phyloP scores from a whole-genome alignment of 2,797 vertebrate species.

The Allobates femoralis region DNA sequence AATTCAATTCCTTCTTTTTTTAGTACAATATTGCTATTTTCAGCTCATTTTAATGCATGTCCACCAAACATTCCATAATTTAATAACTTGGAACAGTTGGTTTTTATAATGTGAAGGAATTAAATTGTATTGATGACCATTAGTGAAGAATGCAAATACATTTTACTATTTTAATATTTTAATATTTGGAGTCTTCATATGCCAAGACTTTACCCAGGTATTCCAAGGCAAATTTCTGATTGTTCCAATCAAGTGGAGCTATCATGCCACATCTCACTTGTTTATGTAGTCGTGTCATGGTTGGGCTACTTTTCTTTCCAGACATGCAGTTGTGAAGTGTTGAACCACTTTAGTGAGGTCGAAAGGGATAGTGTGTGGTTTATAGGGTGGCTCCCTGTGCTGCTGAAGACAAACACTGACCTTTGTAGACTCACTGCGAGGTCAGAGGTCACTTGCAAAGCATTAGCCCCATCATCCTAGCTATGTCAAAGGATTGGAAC shows the following conservation, averaged over 20 bases:
- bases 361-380: slow-evolving; percentile 49
- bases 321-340: slow-evolving; percentile 29
- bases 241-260: no score
- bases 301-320: slow-evolving; percentile 32
- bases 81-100: no score
- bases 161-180: neutral
- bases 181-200: neutral
- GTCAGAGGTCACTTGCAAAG: slow-evolving; percentile 53
- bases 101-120: no score
- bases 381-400: slow-evolving; percentile 36
- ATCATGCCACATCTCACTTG: slow-evolving; percentile 14
- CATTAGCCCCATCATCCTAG: slow-evolving; percentile 58
- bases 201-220: neutral
- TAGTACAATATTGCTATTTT: no score
- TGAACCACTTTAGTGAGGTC: slow-evolving; percentile 48
- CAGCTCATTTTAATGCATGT: no score
- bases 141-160: neutral
- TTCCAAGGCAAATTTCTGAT: neutral
- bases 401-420: slow-evolving; percentile 43
- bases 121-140: neutral
- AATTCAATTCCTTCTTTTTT: no score
- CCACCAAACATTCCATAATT: no score
- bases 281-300: slow-evolving; percentile 22
- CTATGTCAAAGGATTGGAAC: slow-evolving; percentile 64
- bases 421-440: slow-evolving; percentile 55